Evolutionary conservation across 2,113 vertebrate genomes (phyloP), one percentile per base, ranked within the genome.

Genomic region (Perca fluviatilis): DNA sequence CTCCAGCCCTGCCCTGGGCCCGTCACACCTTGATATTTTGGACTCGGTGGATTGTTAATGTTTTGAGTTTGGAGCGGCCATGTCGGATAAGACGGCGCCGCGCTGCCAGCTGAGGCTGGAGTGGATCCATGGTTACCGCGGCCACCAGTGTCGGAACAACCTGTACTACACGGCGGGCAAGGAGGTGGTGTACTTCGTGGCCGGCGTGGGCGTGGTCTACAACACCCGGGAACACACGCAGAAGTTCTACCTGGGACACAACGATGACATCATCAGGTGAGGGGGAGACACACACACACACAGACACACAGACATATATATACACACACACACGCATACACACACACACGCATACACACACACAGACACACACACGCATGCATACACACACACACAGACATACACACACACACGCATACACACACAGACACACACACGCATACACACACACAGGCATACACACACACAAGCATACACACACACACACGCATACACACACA

Each of bases 81-180:
- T 97, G 98, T 95, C 97, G 75, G 98, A 99, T 94, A 97, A 98
- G 94, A 99, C 98, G 33, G 97, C 98, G 82, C 98, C 98, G 2
- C 90, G 96, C 77, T 97, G 98, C 94, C 98, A 96, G 96, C 96
- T 99, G 80, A 95, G 97, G 69, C 95, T 99, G 93, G 98, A 99
- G 94, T 99, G 98, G 98, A 96, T 99, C 62, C 98, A 99, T 83
- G 98, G 98, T 0, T 99, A 99, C 96, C 85, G 98, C 75, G 98
- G 98, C 6, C 98, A 99, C 90, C 98, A 99, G 95, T 99, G 98
- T 93, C 97, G 98, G 54, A 99, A 99, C 95, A 99, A 99, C 95
- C 97, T 99, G 86, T 99, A 96, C 95, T 99, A 99, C 96, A 99
- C 98, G 0, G 97, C 97, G 0, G 97, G 97, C 30, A 98, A 99